phyloP scores from a whole-genome alignment of 2,888 invertebrate genomes.

The Pristionchus entomophagus region DNA sequence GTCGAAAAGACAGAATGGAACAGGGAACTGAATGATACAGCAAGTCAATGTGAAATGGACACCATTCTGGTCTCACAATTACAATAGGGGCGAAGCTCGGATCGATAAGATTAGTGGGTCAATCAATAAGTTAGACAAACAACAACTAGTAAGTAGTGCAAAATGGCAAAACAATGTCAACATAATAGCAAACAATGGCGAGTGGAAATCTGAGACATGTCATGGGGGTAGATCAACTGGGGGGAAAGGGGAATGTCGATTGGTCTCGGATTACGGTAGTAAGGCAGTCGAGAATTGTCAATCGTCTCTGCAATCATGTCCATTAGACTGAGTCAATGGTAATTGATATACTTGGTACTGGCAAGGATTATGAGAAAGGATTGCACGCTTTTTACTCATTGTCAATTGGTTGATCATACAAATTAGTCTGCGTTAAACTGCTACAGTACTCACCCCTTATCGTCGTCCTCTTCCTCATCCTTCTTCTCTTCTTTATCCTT shows the following conservation, averaged over 20 bases:
- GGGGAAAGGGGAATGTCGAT: background rate
- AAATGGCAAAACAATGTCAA: slow-evolving; percentile 7
- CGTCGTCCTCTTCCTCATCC: background rate
- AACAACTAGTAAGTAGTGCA: background rate
- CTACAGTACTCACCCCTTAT: background rate
- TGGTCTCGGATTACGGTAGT: no score
- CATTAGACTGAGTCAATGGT: no score
- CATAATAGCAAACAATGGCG: background rate
- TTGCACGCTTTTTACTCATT: no score
- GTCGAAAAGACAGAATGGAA: slow-evolving; percentile 13
- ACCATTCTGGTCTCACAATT: slow-evolving; percentile 31
- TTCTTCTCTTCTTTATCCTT: background rate
- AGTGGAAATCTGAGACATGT: background rate
- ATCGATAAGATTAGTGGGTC: background rate
- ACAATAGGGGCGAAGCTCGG: background rate
- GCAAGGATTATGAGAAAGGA: no score
- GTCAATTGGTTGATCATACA: no score
- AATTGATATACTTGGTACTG: no score
- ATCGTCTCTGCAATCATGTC: no score
- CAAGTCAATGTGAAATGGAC: background rate
- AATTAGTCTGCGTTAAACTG: no score
- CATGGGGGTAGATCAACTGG: background rate
- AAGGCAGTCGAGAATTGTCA: no score
- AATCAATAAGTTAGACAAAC: slow-evolving; percentile 30
- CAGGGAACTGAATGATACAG: slow-evolving; percentile 26